Conservation (phyloP, 2,113 vertebrate species). For the Neotoma lepida region DNA sequence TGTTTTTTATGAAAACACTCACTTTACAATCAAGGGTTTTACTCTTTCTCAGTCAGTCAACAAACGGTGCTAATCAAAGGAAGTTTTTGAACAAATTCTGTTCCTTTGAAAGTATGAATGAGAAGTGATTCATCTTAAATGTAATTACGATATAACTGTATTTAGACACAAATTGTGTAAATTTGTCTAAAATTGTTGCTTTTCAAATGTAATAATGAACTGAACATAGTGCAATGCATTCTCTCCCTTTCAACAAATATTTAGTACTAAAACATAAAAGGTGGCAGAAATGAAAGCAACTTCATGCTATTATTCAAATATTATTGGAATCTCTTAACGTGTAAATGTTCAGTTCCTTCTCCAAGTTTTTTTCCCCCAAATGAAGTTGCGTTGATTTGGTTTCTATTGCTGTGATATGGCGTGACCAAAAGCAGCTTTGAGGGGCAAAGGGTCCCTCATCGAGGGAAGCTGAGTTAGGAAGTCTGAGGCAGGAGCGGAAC, state of each 20-base stretch:
- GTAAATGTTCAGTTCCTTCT: background rate
- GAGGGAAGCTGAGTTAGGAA: background rate
- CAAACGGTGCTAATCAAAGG: background rate
- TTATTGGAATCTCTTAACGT: slow-evolving; percentile 14
- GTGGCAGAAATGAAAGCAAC: background rate
- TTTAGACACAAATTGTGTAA: background rate
- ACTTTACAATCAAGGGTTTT: background rate
- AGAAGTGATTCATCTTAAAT: slow-evolving; percentile 40
- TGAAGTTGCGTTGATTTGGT: background rate
- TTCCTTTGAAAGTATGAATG: background rate
- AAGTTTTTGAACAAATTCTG: slow-evolving; percentile 20
- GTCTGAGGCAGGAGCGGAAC: background rate
- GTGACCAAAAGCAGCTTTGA: background rate
- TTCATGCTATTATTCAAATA: background rate
- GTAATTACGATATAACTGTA: background rate
- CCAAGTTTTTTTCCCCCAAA: background rate
- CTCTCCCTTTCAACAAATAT: background rate
- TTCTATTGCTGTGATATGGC: background rate
- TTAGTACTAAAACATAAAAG: slow-evolving; percentile 43
- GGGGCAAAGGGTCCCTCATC: background rate
- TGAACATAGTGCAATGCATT: background rate
- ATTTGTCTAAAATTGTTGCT: background rate
- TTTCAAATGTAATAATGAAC: slow-evolving; percentile 17
- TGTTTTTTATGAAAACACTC: slow-evolving; percentile 30
- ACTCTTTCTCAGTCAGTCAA: background rate